Percentiles rank a stretch among this genome's conserved stretches.
Conservation (phyloP, 2,113 vertebrate species). For the Glaucomys volans region DNA sequence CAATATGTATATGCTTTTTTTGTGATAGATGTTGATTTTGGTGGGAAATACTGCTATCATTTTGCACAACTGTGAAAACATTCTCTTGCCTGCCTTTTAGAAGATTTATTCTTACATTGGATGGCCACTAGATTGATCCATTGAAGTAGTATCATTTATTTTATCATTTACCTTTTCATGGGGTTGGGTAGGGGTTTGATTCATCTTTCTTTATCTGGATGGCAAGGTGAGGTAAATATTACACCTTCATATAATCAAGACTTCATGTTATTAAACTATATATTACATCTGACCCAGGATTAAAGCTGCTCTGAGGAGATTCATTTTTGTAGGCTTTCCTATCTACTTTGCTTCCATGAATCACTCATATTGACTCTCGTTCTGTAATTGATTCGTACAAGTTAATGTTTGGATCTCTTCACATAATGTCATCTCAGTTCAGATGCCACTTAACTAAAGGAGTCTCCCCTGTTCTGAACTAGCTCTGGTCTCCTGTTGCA, state of each 20-base stretch:
- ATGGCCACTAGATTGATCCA: conserved; percentile 7
- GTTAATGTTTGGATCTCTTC: conserved; percentile 54
- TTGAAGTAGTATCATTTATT: conserved; percentile 3
- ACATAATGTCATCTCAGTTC: background rate
- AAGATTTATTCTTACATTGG: background rate
- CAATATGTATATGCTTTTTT: background rate
- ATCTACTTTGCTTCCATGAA: background rate
- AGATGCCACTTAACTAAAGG: background rate
- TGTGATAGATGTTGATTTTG: background rate
- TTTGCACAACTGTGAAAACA: background rate
- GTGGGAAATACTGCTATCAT: background rate
- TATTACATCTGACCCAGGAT: background rate
- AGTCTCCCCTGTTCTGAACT: background rate
- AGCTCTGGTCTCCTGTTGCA: background rate
- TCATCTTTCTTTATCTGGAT: background rate
- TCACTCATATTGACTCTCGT: background rate
- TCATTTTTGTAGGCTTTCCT: conserved; percentile 32
- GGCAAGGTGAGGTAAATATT: background rate
- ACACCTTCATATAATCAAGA: conserved; percentile 5
- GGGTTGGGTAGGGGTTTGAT: background rate
- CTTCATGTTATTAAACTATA: background rate
- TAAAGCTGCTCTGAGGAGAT: background rate
- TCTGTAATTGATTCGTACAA: background rate
- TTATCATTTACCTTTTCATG: conserved; percentile 21
- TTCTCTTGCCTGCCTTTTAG: background rate